A percentile compares a stretch with the other conserved stretches of the same genome.
These are phyloP conservation scores for Athrips mouffetella DNA, from an alignment of 2,888 invertebrate genomes.

Conservation along the genomic window DNA sequence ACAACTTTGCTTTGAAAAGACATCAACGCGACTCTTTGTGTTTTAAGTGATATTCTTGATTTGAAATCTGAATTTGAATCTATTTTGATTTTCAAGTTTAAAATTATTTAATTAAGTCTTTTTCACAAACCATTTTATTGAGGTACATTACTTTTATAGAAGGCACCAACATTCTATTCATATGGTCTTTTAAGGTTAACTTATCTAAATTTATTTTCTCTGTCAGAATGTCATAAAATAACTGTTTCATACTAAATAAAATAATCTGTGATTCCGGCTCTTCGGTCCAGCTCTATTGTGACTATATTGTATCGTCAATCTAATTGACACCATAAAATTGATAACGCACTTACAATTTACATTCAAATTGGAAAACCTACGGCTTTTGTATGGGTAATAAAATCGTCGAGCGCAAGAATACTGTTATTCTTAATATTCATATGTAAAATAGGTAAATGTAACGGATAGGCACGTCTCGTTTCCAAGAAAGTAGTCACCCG, in stretches of 20 bases:
- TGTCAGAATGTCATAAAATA: background rate
- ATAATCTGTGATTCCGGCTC: too few species aligned
- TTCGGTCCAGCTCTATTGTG: background rate
- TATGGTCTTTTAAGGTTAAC: too few species aligned
- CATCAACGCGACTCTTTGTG: constrained; percentile 33
- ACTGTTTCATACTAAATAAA: background rate
- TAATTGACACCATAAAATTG: constrained; percentile 1
- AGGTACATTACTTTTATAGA: too few species aligned
- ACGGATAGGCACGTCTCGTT: constrained; percentile 7
- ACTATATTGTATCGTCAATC: background rate
- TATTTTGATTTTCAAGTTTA: too few species aligned
- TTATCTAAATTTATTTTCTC: too few species aligned
- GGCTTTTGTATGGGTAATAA: background rate
- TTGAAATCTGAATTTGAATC: background rate
- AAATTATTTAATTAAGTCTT: too few species aligned
- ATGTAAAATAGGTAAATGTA: constrained; percentile 16
- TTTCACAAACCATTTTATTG: too few species aligned
- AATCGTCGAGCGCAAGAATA: constrained; percentile 1
- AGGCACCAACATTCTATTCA: too few species aligned
- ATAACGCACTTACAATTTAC: background rate
- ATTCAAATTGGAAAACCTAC: background rate
- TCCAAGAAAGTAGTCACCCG: constrained; percentile 2
- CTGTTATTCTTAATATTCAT: constrained; percentile 13
- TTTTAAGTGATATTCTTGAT: background rate
- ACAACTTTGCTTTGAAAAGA: constrained; percentile 33